phyloP scores from a whole-genome alignment of 2,113 vertebrate genomes.

The Megalops atlanticus region DNA sequence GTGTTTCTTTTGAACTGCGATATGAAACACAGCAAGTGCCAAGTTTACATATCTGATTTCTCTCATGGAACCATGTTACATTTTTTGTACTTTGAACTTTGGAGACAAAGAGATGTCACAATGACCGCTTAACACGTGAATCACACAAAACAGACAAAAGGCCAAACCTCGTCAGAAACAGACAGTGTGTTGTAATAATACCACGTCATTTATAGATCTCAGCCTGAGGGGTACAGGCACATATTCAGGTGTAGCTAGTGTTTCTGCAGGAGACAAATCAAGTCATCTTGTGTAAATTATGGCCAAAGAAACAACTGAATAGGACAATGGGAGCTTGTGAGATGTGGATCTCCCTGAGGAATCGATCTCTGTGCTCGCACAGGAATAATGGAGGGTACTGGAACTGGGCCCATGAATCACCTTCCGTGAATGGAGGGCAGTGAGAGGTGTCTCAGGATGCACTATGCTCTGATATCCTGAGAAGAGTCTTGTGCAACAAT shows the following conservation, averaged over 20 bases:
- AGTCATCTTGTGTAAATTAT: constrained; percentile 8
- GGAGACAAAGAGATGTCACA: not conserved
- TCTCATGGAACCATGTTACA: too few relatives aligned
- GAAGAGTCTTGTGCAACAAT: constrained; percentile 8
- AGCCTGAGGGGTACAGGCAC: constrained; percentile 6
- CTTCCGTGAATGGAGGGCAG: not conserved
- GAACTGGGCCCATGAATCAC: constrained; percentile 14
- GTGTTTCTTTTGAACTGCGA: too few relatives aligned
- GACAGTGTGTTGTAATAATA: not conserved
- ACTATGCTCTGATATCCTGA: not conserved
- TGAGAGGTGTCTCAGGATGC: not conserved
- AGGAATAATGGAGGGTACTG: not conserved
- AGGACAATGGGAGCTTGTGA: not conserved
- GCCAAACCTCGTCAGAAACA: not conserved
- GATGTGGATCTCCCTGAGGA: constrained; percentile 2
- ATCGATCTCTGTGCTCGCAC: not conserved
- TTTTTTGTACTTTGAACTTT: not conserved
- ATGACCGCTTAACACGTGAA: not conserved
- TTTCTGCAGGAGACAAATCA: not conserved
- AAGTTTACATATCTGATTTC: too few relatives aligned
- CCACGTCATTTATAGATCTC: not conserved
- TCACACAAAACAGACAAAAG: not conserved
- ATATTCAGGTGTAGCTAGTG: not conserved
- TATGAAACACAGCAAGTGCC: too few relatives aligned
- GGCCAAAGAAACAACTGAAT: not conserved